Percentiles rank a stretch among this genome's conserved stretches.
These are phyloP conservation scores for Pao palembangensis DNA, from an alignment of 2,113 vertebrate species.

Conservation along the genomic window DNA sequence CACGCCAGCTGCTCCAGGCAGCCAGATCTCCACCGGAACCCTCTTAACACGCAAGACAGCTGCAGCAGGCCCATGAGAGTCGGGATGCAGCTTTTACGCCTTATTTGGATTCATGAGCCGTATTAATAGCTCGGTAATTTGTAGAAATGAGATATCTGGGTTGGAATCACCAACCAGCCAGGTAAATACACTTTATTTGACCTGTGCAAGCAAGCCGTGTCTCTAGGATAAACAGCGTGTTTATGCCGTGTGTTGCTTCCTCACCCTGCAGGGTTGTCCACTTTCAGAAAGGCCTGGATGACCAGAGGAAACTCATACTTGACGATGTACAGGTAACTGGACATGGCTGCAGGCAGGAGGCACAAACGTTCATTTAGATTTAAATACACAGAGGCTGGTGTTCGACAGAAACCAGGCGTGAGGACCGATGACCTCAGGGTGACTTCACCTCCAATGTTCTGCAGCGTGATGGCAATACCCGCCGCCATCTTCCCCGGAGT, in stretches of 20 bases:
- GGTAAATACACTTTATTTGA: no score
- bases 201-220: no score
- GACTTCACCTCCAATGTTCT: conserved; percentile 89
- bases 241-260: conserved; percentile 13
- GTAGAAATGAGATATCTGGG: no score
- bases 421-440: neutral
- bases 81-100: no score
- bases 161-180: no score
- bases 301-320: conserved; percentile 94
- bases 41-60: conserved; percentile 2
- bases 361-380: neutral
- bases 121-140: no score
- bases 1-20: conserved; percentile 45
- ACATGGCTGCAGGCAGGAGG: conserved; percentile 80
- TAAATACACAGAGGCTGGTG: neutral
- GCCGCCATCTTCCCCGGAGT: conserved; percentile 90
- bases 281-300: conserved; percentile 81
- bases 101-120: no score
- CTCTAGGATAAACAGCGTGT: no score
- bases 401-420: neutral
- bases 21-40: conserved; percentile 24
- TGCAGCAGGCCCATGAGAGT: neutral
- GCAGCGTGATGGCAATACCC: conserved; percentile 86
- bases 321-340: conserved; percentile 96
- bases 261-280: conserved; percentile 72